phyloP scores from a whole-genome alignment of 2,888 invertebrate species.

The Pedicia rivosa region DNA sequence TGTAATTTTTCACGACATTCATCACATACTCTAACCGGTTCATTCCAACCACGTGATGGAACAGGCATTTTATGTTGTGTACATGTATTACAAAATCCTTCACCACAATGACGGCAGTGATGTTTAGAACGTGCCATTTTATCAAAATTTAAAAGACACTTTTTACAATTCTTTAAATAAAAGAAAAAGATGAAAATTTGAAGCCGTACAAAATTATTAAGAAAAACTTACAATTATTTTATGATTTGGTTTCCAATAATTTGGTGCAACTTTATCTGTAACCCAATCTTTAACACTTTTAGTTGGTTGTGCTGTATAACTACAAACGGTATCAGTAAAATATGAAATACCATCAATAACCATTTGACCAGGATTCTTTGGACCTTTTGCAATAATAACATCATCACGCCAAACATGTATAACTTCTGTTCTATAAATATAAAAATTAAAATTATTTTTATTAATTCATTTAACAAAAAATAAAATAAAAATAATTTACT shows the following conservation, averaged over 20 bases:
- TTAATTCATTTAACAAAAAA: background rate
- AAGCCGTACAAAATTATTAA: conserved; percentile 8
- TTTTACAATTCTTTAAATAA: conserved; percentile 39
- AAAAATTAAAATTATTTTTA: conserved; percentile 3
- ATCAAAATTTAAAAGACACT: conserved; percentile 42
- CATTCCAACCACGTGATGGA: conserved; percentile 53
- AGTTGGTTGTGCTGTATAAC: conserved; percentile 53
- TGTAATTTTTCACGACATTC: conserved; percentile 35
- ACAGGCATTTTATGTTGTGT: conserved; percentile 50
- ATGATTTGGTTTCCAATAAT: conserved; percentile 64
- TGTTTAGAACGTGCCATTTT: conserved; percentile 43
- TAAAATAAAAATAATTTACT: background rate
- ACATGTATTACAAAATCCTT: conserved; percentile 62
- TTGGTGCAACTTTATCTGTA: conserved; percentile 57
- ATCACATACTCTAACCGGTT: conserved; percentile 58
- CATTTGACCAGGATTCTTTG: conserved; percentile 39
- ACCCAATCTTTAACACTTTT: conserved; percentile 49
- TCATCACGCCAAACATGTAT: conserved; percentile 54
- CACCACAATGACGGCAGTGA: conserved; percentile 64
- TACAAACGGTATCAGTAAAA: conserved; percentile 43
- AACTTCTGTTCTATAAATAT: conserved; percentile 45
- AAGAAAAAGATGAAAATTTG: conserved; percentile 5
- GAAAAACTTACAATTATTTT: conserved; percentile 43
- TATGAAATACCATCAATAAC: conserved; percentile 47
- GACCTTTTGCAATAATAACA: conserved; percentile 32